These are phyloP conservation scores for Steatornis caripensis DNA, from an alignment of 2,113 vertebrate genomes.

Conservation along the genomic window DNA sequence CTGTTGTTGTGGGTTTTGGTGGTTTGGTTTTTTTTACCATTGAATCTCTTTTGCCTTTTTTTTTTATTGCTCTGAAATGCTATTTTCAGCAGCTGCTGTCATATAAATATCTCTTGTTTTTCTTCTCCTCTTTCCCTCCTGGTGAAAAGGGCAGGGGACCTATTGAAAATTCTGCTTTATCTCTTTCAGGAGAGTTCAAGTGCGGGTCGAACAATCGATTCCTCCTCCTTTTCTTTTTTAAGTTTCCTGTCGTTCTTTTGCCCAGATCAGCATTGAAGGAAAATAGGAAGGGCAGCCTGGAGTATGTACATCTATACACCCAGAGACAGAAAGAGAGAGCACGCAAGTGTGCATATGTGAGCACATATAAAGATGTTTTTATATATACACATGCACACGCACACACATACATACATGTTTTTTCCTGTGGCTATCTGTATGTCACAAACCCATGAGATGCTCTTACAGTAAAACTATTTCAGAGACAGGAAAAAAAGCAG, in stretches of 20 bases:
- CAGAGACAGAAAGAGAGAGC: not conserved
- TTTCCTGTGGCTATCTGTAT: not conserved
- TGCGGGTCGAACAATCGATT: conserved; percentile 95
- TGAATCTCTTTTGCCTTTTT: conserved; percentile 80
- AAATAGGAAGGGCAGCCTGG: conserved; percentile 83
- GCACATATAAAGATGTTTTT: not conserved
- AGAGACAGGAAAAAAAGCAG: not conserved
- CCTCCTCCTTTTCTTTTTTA: conserved; percentile 85
- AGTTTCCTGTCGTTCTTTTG: conserved; percentile 94
- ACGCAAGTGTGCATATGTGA: not conserved
- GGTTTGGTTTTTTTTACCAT: conserved; percentile 67
- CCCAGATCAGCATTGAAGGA: conserved; percentile 89
- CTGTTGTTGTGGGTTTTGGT: conserved; percentile 58
- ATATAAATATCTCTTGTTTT: conserved; percentile 88
- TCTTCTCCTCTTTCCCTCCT: conserved; percentile 83
- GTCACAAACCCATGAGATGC: not conserved
- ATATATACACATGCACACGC: not conserved
- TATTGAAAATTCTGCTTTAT: conserved; percentile 90
- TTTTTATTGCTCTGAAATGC: conserved; percentile 82
- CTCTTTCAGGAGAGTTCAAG: conserved; percentile 93
- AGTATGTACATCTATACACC: conserved; percentile 65
- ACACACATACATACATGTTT: not conserved
- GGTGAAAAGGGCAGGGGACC: conserved; percentile 86
- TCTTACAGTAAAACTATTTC: not conserved
- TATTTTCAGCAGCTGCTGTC: conserved; percentile 86